Conservation (phyloP, 2,113 vertebrate genomes). For the Trematocara marginatum region DNA sequence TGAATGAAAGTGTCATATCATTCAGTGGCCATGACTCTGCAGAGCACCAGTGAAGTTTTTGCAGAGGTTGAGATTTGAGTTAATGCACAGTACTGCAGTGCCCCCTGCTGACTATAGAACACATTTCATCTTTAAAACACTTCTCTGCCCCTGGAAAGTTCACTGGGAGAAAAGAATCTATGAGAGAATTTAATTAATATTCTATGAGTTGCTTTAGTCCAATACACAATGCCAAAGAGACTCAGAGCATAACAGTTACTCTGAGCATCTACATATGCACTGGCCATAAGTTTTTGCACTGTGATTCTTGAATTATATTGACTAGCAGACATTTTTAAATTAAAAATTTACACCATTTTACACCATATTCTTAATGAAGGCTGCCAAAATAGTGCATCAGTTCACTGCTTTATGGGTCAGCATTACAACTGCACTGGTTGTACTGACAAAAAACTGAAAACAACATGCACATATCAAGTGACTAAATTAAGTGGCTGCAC, state of each 20-base stretch:
- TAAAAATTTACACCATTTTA: background rate
- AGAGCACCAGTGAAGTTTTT: conserved; percentile 11
- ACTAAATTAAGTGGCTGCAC: background rate
- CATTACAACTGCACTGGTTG: background rate
- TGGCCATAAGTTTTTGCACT: background rate
- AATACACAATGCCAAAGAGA: background rate
- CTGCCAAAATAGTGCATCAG: background rate
- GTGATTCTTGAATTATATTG: background rate
- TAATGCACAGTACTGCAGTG: conserved; percentile 24
- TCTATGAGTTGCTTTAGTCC: background rate
- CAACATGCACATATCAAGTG: background rate
- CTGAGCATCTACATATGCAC: background rate
- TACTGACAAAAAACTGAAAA: background rate
- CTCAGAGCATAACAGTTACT: background rate
- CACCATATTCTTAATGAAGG: background rate
- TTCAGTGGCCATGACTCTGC: conserved; percentile 49
- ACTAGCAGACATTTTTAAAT: background rate
- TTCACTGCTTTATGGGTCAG: background rate
- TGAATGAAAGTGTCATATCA: conserved; percentile 46
- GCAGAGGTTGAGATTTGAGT: background rate
- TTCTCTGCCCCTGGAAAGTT: background rate
- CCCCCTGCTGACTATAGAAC: conserved; percentile 25
- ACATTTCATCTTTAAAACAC: background rate
- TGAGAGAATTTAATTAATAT: background rate
- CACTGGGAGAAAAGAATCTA: background rate